These are phyloP conservation scores for Dryomyza anilis DNA, from an alignment of 2,888 invertebrate species.

Conservation along the genomic window DNA sequence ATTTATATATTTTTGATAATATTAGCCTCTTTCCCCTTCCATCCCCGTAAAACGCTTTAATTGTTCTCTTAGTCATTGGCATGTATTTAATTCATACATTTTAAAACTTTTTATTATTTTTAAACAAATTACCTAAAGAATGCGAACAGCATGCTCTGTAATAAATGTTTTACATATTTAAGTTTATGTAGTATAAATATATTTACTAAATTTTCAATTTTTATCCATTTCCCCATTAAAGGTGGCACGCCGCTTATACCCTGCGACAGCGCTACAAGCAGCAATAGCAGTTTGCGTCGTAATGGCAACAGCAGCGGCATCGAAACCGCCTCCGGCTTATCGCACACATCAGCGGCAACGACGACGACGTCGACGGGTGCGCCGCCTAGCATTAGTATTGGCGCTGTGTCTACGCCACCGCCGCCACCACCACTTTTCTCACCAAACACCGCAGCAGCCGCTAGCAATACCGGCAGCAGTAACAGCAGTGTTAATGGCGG, in stretches of 20 bases:
- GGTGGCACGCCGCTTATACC: constrained; percentile 65
- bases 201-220: too few relatives aligned
- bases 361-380: too few relatives aligned
- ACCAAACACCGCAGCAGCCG: constrained; percentile 29
- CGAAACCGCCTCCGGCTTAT: constrained; percentile 36
- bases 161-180: constrained; percentile 11
- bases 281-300: constrained; percentile 44
- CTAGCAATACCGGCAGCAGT: constrained; percentile 43
- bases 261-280: constrained; percentile 47
- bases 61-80: neutral
- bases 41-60: neutral
- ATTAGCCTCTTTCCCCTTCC: too few relatives aligned
- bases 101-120: neutral
- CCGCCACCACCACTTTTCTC: constrained; percentile 27
- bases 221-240: constrained; percentile 44
- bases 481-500: constrained; percentile 21
- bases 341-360: too few relatives aligned
- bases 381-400: constrained; percentile 24
- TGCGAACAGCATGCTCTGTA: constrained; percentile 26
- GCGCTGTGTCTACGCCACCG: constrained; percentile 28
- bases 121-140: neutral
- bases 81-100: neutral
- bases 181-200: neutral
- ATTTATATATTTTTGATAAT: too few relatives aligned
- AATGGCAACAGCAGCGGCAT: constrained; percentile 41